Conservation (phyloP, 2,113 vertebrate genomes). For the Catharus bicknelli region DNA sequence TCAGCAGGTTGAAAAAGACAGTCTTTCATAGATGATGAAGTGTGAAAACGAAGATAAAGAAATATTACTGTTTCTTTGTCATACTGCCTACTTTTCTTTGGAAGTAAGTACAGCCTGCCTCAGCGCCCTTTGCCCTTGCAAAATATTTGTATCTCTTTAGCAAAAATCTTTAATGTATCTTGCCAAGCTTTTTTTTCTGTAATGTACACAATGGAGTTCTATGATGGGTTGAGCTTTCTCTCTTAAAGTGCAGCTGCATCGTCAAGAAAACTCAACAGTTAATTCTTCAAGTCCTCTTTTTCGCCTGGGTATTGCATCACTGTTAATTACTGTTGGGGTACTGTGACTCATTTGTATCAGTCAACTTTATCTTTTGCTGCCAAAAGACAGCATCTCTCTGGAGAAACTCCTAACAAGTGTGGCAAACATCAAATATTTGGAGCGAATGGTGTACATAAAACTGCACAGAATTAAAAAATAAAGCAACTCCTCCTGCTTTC, state of each 20-base stretch:
- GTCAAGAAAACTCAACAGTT: slow-evolving; percentile 61
- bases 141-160: slow-evolving; percentile 67
- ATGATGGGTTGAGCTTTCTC: slow-evolving; percentile 53
- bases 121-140: slow-evolving; percentile 47
- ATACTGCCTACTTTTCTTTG: slow-evolving; percentile 51
- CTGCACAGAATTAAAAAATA: slow-evolving; percentile 43
- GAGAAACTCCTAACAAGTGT: slow-evolving; percentile 75
- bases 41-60: slow-evolving; percentile 63
- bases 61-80: slow-evolving; percentile 64
- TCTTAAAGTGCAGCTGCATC: slow-evolving; percentile 48
- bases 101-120: slow-evolving; percentile 61
- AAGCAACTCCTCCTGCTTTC: slow-evolving; percentile 20
- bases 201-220: slow-evolving; percentile 50
- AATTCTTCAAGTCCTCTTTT: slow-evolving; percentile 66
- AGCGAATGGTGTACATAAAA: slow-evolving; percentile 22
- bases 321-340: slow-evolving; percentile 71
- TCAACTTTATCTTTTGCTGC: slow-evolving; percentile 76
- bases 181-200: slow-evolving; percentile 52
- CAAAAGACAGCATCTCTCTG: slow-evolving; percentile 76
- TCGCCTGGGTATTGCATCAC: slow-evolving; percentile 74
- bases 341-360: slow-evolving; percentile 75
- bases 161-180: slow-evolving; percentile 60
- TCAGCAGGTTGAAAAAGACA: slow-evolving; percentile 63
- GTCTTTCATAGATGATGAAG: slow-evolving; percentile 53
- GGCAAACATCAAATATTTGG: slow-evolving; percentile 63